Percentiles rank a stretch among this genome's conserved stretches.
These are phyloP conservation scores for Philypnodon macrostomus DNA, from an alignment of 2,797 vertebrate species.

Conservation along the genomic window DNA sequence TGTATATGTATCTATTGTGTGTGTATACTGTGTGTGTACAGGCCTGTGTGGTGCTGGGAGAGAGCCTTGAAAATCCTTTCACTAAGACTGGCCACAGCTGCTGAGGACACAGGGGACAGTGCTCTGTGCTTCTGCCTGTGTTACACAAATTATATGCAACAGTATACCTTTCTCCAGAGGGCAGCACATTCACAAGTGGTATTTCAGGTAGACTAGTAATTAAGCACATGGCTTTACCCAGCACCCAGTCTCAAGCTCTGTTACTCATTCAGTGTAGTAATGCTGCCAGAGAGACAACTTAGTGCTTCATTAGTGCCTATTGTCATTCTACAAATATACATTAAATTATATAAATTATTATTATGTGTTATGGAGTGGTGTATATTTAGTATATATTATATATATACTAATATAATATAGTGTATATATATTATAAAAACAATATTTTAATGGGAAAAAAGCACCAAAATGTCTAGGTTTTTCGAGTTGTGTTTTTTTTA, in stretches of 20 bases:
- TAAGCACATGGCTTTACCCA: background rate
- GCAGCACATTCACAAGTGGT: slow-evolving; percentile 3
- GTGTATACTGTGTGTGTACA: slow-evolving; percentile 12
- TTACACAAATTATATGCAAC: slow-evolving; percentile 8
- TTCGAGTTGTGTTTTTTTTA: too few species aligned
- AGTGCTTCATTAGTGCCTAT: too few species aligned
- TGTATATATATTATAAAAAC: too few species aligned
- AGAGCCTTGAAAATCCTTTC: slow-evolving; percentile 53
- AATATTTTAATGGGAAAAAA: too few species aligned
- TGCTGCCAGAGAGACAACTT: too few species aligned
- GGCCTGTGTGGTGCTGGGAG: slow-evolving; percentile 14
- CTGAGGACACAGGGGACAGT: slow-evolving; percentile 52
- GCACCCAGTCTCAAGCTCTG: background rate
- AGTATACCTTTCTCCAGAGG: slow-evolving; percentile 11
- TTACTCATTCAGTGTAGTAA: too few species aligned
- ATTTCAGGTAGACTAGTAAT: background rate
- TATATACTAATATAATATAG: too few species aligned
- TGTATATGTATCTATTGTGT: slow-evolving; percentile 4
- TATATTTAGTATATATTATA: too few species aligned
- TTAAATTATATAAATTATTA: too few species aligned
- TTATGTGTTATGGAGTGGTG: too few species aligned
- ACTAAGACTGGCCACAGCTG: slow-evolving; percentile 64
- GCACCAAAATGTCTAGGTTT: too few species aligned
- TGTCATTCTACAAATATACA: too few species aligned
- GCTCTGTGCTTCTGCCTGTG: slow-evolving; percentile 13